phyloP scores from a whole-genome alignment of 2,888 invertebrate species.

The Nemapogon koenigi region DNA sequence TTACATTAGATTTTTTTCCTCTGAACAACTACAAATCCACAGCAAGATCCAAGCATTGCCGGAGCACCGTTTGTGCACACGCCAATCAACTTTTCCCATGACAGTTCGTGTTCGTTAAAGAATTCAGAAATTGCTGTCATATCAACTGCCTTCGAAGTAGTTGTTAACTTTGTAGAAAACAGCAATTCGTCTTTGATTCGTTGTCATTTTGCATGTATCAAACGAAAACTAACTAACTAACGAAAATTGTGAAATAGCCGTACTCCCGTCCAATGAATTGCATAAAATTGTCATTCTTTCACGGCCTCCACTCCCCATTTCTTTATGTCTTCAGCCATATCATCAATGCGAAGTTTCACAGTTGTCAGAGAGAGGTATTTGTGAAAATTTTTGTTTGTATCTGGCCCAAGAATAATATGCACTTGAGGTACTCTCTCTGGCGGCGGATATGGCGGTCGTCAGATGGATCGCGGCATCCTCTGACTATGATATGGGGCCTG shows the following conservation, averaged over 20 bases:
- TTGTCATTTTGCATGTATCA: conserved; percentile 19
- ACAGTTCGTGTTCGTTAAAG: conserved; percentile 14
- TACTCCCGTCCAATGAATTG: conserved; percentile 20
- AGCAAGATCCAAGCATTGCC: conserved; percentile 20
- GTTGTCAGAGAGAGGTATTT: conserved; percentile 17
- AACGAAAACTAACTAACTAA: conserved; percentile 19
- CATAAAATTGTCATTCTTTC: conserved; percentile 14
- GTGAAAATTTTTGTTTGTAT: conserved; percentile 16
- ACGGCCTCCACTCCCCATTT: conserved; percentile 13
- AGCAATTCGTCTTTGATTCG: conserved; percentile 14
- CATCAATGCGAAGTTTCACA: conserved; percentile 17
- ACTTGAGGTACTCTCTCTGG: too few species aligned
- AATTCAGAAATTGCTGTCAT: conserved; percentile 13
- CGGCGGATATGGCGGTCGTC: too few species aligned
- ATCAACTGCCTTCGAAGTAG: conserved; percentile 14
- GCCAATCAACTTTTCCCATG: conserved; percentile 19
- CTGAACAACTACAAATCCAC: conserved; percentile 17
- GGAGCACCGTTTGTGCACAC: conserved; percentile 21
- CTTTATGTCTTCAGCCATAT: conserved; percentile 17
- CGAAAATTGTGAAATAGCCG: conserved; percentile 20
- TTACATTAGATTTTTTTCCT: conserved; percentile 17
- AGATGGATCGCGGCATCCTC: too few species aligned
- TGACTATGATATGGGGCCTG: too few species aligned
- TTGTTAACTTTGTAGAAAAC: conserved; percentile 15
- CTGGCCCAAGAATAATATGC: conserved; percentile 16